Conservation (phyloP, 2,797 vertebrate species). For the Lithobates pipiens region DNA sequence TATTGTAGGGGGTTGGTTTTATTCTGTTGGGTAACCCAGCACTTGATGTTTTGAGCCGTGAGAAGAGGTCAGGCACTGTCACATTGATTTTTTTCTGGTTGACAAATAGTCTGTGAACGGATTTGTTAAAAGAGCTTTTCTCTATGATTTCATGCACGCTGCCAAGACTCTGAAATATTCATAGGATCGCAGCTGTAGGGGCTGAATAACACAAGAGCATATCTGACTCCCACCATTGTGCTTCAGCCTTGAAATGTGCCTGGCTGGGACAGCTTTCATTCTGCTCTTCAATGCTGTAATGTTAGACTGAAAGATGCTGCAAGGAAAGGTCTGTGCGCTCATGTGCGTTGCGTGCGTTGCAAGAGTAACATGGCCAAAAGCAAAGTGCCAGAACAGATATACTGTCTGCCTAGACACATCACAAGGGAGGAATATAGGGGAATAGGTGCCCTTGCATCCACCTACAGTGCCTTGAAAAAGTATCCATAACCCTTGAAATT, state of each 20-base stretch:
- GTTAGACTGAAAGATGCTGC: background rate
- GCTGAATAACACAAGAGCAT: background rate
- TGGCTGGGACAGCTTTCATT: background rate
- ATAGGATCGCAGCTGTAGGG: slow-evolving; percentile 23
- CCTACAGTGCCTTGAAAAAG: too few species aligned
- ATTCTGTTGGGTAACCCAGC: background rate
- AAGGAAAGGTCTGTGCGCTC: background rate
- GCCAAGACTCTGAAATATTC: slow-evolving; percentile 37
- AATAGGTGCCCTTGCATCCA: too few species aligned
- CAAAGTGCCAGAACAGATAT: too few species aligned
- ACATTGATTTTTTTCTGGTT: slow-evolving; percentile 40
- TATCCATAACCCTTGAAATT: too few species aligned
- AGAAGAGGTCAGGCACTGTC: slow-evolving; percentile 42
- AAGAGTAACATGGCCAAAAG: background rate
- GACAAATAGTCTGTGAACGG: slow-evolving; percentile 38
- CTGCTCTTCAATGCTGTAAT: background rate
- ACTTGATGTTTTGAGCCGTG: slow-evolving; percentile 10
- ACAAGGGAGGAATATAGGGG: too few species aligned
- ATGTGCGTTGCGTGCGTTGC: background rate
- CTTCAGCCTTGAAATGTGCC: background rate
- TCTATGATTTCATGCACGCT: slow-evolving; percentile 21
- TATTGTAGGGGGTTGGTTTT: background rate
- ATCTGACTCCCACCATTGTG: slow-evolving; percentile 3
- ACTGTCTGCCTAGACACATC: too few species aligned
- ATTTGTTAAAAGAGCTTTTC: slow-evolving; percentile 34